phyloP scores from a whole-genome alignment of 2,888 invertebrate genomes.

The Agrochola macilenta region DNA sequence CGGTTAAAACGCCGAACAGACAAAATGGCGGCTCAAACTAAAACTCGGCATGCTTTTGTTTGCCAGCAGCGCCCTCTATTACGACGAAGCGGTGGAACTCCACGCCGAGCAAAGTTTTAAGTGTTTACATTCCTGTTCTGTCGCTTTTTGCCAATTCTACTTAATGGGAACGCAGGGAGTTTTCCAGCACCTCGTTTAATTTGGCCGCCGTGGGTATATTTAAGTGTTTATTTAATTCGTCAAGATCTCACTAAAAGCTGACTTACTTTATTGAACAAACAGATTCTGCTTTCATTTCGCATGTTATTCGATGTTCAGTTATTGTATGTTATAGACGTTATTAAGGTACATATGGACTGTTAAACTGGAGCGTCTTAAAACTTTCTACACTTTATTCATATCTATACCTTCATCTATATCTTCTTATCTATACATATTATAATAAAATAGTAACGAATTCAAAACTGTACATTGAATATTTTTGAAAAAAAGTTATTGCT shows the following conservation, averaged over 20 bases:
- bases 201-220: conserved; percentile 78
- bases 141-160: conserved; percentile 89
- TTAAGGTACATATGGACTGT: not conserved
- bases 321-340: conserved; percentile 25
- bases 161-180: conserved; percentile 85
- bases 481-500: not conserved
- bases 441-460: not conserved
- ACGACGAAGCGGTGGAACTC: conserved; percentile 80
- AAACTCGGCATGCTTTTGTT: conserved; percentile 86
- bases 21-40: conserved; percentile 82
- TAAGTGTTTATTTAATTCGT: conserved; percentile 83
- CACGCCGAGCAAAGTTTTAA: conserved; percentile 86
- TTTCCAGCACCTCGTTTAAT: conserved; percentile 86
- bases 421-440: no score
- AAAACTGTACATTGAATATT: not conserved
- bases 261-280: conserved; percentile 68
- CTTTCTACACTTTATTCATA: not conserved
- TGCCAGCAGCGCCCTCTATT: conserved; percentile 86
- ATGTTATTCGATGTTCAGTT: conserved; percentile 45
- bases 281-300: conserved; percentile 58
- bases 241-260: conserved; percentile 73
- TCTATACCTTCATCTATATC: no score
- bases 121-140: conserved; percentile 89
- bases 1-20: conserved; percentile 83
- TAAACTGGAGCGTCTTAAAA: not conserved